These are phyloP conservation scores for Chloroclysta siterata DNA, from an alignment of 2,888 invertebrate genomes.

Conservation along the genomic window DNA sequence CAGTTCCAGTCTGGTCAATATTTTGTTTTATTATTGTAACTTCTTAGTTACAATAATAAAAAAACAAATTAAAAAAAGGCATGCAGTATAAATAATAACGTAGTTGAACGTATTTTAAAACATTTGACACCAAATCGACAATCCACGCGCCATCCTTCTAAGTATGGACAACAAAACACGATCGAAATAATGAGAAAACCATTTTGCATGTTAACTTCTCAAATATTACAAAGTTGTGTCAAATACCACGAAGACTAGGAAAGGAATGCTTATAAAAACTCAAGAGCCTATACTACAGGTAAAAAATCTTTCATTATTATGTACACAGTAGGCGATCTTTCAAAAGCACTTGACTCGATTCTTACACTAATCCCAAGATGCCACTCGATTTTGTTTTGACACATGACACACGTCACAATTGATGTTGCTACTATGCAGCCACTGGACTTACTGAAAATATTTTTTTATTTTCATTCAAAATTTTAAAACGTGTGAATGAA, in stretches of 20 bases:
- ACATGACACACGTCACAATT: slow-evolving; percentile 65
- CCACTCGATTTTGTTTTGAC: slow-evolving; percentile 84
- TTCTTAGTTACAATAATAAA: no score
- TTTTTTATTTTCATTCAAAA: slow-evolving; percentile 49
- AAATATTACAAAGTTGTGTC: slow-evolving; percentile 5
- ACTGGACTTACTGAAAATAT: slow-evolving; percentile 50
- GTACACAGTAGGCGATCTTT: slow-evolving; percentile 61
- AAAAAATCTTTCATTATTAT: slow-evolving; percentile 50
- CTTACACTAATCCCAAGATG: slow-evolving; percentile 68
- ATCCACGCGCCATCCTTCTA: neutral
- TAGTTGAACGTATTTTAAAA: no score
- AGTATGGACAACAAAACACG: neutral
- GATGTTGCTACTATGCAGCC: slow-evolving; percentile 34
- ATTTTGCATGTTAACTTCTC: neutral
- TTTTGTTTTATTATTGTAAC: no score
- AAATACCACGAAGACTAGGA: slow-evolving; percentile 23
- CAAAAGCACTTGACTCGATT: slow-evolving; percentile 45
- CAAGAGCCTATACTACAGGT: slow-evolving; percentile 33
- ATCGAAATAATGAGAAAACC: neutral
- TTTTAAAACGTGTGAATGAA: slow-evolving; percentile 56
- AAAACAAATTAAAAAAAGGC: no score
- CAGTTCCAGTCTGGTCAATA: no score
- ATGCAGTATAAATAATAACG: no score
- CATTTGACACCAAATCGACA: no score
- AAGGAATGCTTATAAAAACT: slow-evolving; percentile 42